Evolutionary conservation across 2,888 invertebrate species (phyloP), one percentile per base, ranked within the genome.

Genomic region (Dryomyza anilis): DNA sequence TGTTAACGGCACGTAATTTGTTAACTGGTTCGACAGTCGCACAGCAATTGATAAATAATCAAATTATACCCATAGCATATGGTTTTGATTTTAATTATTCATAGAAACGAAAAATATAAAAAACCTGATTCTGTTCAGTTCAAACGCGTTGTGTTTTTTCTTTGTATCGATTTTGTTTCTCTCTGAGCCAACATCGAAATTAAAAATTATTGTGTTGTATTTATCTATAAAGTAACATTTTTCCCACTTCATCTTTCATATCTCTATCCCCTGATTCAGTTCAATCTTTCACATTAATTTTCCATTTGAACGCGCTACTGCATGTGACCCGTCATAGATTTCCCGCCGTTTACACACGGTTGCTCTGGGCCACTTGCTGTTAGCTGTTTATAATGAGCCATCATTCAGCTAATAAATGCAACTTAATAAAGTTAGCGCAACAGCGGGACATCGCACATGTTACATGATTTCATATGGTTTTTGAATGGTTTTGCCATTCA

Each of bases 381-480:
- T 25, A 16, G 59, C 48, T 29, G 65, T 30, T 46, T 48, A 58
- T 64, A 67, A 67, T 64, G 64, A 62, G 61, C 62, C 58, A 64
- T 62, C 65, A 61, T 57, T 68, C 68, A 65, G 45, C 45, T 19
- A 27, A 56, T 59, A 66, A n/a, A 63, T 59, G 59, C 59, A 66
- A 66, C 66, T 63, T 63, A 60, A 64, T 64, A 66, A 66, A 63
- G 36, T 46, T 59, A 46, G 53, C 36, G 58, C 27, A 58, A 63
- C 66, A 63, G 63, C 66, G 63, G 66, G 66, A 27, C 16, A n/a
- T 27, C 53, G 14, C 12, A 39, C 39, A 12, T 39, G 39, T 39
- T n/a, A n/a, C n/a, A n/a, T n/a, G n/a, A n/a, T n/a, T n/a, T n/a
- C n/a, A n/a, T n/a, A n/a, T n/a, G n/a, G n/a, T n/a, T n/a, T n/a